phyloP scores from a whole-genome alignment of 1,140 invertebrate genomes.

The Asobara japonica region DNA sequence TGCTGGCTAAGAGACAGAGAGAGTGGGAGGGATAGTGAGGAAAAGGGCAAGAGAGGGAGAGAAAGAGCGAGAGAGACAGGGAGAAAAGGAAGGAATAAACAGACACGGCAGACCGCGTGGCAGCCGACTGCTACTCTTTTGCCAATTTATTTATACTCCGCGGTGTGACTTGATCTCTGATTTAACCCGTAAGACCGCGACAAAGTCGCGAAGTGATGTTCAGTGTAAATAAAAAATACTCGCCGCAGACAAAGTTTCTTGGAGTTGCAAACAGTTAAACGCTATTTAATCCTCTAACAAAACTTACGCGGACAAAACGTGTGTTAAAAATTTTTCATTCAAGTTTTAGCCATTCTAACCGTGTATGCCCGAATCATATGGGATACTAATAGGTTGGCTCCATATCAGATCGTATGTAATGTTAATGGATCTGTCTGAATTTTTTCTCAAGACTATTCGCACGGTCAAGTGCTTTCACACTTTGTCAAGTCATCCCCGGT shows the following conservation, averaged over 20 bases:
- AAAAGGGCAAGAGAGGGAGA: background rate
- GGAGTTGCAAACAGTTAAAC: too few relatives aligned
- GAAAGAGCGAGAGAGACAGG: constrained; percentile 47
- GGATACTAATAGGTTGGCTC: too few relatives aligned
- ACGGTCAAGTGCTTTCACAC: too few relatives aligned
- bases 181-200: constrained; percentile 13
- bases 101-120: constrained; percentile 62
- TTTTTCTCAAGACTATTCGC: too few relatives aligned
- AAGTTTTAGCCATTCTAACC: background rate
- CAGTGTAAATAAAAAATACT: too few relatives aligned
- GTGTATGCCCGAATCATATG: too few relatives aligned
- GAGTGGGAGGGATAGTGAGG: constrained; percentile 49
- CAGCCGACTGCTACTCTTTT: constrained; percentile 43
- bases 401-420: too few relatives aligned
- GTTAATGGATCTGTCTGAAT: too few relatives aligned
- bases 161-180: constrained; percentile 20
- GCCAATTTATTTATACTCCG: constrained; percentile 39
- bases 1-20: background rate
- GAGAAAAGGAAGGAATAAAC: background rate
- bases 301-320: too few relatives aligned
- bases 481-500: too few relatives aligned
- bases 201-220: background rate
- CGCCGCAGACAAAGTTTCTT: background rate
- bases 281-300: too few relatives aligned
- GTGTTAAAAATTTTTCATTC: background rate